These are phyloP conservation scores for Mesembrinibis cayennensis DNA, from an alignment of 2,113 vertebrate genomes.

Conservation along the genomic window DNA sequence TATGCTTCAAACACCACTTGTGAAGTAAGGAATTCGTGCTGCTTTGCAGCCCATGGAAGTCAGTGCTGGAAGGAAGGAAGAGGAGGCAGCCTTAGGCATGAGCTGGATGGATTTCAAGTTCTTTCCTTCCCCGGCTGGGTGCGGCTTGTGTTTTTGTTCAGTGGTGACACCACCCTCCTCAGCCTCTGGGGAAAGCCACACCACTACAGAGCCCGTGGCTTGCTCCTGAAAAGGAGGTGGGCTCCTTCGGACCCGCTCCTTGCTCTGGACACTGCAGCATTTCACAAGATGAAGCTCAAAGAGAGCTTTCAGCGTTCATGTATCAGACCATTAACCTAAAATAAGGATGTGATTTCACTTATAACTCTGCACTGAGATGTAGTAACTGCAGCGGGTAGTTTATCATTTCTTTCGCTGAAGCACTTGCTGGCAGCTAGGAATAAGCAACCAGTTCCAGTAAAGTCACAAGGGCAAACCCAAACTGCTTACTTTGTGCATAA, in stretches of 20 bases:
- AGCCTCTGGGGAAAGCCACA: background rate
- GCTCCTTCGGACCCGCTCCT: background rate
- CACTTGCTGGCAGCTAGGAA: background rate
- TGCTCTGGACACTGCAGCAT: background rate
- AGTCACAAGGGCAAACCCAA: conserved; percentile 1
- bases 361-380: background rate
- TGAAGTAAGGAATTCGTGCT: background rate
- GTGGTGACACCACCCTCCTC: background rate
- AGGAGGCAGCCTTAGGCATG: background rate
- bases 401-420: background rate
- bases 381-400: background rate
- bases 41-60: background rate
- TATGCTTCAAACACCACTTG: background rate
- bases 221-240: background rate
- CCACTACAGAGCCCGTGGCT: background rate
- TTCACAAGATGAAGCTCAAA: background rate
- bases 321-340: background rate
- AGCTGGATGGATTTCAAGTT: background rate
- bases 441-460: conserved; percentile 15
- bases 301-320: background rate
- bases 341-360: background rate
- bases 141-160: background rate
- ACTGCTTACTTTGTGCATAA: background rate
- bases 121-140: background rate
- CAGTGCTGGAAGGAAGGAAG: background rate